These are phyloP conservation scores for Leucoraja ocellata DNA, from an alignment of 2,797 vertebrate species.

Conservation along the genomic window DNA sequence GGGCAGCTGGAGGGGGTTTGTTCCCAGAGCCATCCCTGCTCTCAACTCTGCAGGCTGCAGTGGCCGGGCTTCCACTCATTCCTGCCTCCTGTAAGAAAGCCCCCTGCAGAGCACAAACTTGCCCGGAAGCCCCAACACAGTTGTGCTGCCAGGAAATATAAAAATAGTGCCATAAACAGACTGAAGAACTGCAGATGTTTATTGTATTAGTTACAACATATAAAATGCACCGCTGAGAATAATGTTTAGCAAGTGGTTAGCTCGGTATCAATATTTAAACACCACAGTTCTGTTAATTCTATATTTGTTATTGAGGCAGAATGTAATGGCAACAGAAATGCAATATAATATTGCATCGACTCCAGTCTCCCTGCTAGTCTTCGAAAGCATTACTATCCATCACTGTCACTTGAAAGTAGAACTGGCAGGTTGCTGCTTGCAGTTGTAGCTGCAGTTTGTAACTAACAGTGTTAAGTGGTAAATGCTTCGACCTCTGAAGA, in stretches of 20 bases:
- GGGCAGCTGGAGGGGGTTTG: background rate
- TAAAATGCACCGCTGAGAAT: constrained; percentile 23
- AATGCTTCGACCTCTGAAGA: constrained; percentile 38
- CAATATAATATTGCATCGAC: constrained; percentile 15
- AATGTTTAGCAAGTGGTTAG: constrained; percentile 9
- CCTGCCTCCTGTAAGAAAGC: background rate
- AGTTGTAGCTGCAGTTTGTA: constrained; percentile 39
- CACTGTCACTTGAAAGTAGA: constrained; percentile 35
- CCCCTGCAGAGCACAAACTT: background rate
- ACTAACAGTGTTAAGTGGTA: constrained; percentile 36
- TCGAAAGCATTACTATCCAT: constrained; percentile 37
- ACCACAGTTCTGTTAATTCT: constrained; percentile 11
- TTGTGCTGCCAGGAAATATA: background rate
- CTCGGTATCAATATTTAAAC: constrained; percentile 32
- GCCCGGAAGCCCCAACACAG: background rate
- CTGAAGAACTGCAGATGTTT: background rate
- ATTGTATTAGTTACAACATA: constrained; percentile 23
- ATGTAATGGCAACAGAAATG: constrained; percentile 31
- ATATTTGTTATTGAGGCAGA: constrained; percentile 17
- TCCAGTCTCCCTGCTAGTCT: constrained; percentile 20
- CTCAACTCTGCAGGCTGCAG: background rate
- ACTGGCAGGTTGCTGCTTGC: constrained; percentile 37
- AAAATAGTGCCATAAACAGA: background rate
- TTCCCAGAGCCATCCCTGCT: background rate
- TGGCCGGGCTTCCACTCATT: too few species aligned